These are phyloP conservation scores for Daphoenositta chrysoptera DNA, from an alignment of 2,113 vertebrate species.

Conservation along the genomic window DNA sequence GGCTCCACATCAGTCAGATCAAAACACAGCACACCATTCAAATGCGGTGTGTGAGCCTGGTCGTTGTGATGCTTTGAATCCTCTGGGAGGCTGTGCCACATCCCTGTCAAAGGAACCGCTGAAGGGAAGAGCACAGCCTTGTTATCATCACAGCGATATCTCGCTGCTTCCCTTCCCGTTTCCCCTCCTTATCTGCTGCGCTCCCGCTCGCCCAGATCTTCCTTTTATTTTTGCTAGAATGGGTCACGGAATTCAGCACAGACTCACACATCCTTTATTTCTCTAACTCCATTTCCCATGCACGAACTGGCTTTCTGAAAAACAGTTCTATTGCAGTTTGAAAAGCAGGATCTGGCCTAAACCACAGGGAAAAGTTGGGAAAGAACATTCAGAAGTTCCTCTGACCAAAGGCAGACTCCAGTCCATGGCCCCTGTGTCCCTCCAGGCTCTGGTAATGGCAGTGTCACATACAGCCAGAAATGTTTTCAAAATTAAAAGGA, in stretches of 20 bases:
- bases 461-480: fast-evolving
- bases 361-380: not conserved
- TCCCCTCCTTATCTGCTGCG: not conserved
- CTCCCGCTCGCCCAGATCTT: not conserved
- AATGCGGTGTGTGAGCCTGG: not conserved
- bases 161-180: not conserved
- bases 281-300: fast-evolving
- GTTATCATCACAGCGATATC: not conserved
- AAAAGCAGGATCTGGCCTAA: not conserved
- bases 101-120: not conserved
- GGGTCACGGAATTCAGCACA: not conserved
- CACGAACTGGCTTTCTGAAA: fast-evolving
- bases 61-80: not conserved
- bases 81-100: not conserved
- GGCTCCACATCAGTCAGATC: not conserved
- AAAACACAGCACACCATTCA: not conserved
- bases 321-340: fast-evolving
- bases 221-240: not conserved
- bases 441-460: fast-evolving
- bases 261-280: not conserved
- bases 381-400: not conserved
- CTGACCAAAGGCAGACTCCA: not conserved
- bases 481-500: fast-evolving
- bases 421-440: fast-evolving
- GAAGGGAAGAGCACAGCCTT: not conserved